Evolutionary conservation across 2,797 vertebrate species (phyloP).

Genomic region (Intellagama lesueurii): DNA sequence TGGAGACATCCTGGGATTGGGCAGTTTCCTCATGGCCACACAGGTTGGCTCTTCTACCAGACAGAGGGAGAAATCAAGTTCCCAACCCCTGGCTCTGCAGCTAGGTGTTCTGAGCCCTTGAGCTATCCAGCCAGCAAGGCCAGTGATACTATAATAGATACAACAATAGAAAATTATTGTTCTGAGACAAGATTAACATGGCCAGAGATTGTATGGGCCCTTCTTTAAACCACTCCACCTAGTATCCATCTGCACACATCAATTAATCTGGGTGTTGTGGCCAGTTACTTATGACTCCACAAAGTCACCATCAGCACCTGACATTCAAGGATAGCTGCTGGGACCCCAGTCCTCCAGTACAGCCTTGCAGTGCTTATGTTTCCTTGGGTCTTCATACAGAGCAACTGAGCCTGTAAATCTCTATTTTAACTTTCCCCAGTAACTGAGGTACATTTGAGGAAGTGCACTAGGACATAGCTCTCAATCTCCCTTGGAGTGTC

Average conservation of each 20-base stretch:
- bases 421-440: background rate
- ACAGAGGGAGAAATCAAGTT: too few relatives aligned
- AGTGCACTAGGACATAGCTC: background rate
- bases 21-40: too few relatives aligned
- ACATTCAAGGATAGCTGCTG: background rate
- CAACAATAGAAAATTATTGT: background rate
- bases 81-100: too few relatives aligned
- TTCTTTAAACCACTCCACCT: too few relatives aligned
- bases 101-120: too few relatives aligned
- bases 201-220: background rate
- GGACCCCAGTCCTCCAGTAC: background rate
- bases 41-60: too few relatives aligned
- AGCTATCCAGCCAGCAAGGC: background rate
- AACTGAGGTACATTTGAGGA: background rate
- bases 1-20: too few relatives aligned
- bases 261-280: background rate
- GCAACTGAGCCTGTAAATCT: background rate
- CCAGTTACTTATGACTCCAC: background rate
- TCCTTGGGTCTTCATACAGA: background rate
- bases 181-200: too few relatives aligned
- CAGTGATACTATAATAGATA: background rate
- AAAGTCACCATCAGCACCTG: background rate
- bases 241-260: background rate
- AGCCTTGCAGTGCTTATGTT: background rate
- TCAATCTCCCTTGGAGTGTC: background rate